Conservation (phyloP, 2,888 invertebrate species). For the Clistopyga incitator region DNA sequence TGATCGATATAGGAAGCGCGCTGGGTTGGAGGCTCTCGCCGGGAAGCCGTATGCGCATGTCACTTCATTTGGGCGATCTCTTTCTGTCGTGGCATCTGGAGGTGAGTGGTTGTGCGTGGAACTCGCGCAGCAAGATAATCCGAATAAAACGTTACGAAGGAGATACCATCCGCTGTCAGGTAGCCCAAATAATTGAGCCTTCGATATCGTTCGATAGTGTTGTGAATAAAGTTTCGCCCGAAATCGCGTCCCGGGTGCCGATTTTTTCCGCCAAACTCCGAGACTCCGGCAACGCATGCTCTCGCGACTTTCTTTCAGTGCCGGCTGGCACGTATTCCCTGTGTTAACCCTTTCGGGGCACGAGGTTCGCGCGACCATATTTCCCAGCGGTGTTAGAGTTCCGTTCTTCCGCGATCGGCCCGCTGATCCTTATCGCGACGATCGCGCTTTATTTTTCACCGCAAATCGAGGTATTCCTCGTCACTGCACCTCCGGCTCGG, state of each 20-base stretch:
- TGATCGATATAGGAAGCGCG: conserved; percentile 74
- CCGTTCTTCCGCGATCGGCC: too few species aligned
- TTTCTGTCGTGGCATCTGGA: conserved; percentile 84
- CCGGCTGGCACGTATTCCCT: conserved; percentile 63
- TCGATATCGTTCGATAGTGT: conserved; percentile 71
- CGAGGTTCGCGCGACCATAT: conserved; percentile 39
- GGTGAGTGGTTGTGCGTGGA: conserved; percentile 82
- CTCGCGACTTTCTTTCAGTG: conserved; percentile 47
- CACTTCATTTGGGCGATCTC: conserved; percentile 81
- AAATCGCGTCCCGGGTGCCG: conserved; percentile 29
- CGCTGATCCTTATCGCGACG: neutral
- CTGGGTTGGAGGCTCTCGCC: conserved; percentile 75
- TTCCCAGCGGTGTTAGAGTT: too few species aligned
- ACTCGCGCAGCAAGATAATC: conserved; percentile 75
- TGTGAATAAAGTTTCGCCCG: conserved; percentile 77
- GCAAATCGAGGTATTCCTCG: too few species aligned
- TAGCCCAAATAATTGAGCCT: conserved; percentile 75
- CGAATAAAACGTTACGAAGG: conserved; percentile 71
- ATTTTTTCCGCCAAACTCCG: too few species aligned
- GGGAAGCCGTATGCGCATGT: conserved; percentile 81
- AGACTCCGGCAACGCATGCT: conserved; percentile 69
- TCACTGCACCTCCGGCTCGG: neutral
- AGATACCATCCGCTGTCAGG: conserved; percentile 76
- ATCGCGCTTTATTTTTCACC: too few species aligned
- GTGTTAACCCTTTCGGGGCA: conserved; percentile 39